These are phyloP conservation scores for Simalia tracyae DNA, from an alignment of 2,797 vertebrate genomes.

Conservation along the genomic window DNA sequence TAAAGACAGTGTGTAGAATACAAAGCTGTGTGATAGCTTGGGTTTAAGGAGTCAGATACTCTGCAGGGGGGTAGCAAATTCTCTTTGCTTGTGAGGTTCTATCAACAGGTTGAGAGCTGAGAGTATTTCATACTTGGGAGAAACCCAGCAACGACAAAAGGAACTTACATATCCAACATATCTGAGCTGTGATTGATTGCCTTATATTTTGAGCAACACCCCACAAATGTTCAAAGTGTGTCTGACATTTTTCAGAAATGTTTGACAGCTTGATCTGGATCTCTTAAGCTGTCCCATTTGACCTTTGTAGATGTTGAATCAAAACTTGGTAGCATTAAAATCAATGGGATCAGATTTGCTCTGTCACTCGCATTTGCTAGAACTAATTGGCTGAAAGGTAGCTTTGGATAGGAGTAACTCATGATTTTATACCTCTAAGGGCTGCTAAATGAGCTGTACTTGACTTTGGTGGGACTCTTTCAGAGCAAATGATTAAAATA, in stretches of 20 bases:
- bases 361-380: constrained; percentile 6
- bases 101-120: background rate
- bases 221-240: constrained; percentile 14
- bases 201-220: background rate
- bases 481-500: background rate
- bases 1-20: constrained; percentile 33
- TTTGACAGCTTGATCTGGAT: background rate
- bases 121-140: background rate
- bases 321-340: constrained; percentile 30
- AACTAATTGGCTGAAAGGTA: constrained; percentile 24
- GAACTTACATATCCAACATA: background rate
- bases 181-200: constrained; percentile 25
- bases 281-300: background rate
- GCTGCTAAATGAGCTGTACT: background rate
- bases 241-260: background rate
- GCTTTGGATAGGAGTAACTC: background rate
- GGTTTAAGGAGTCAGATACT: constrained; percentile 29
- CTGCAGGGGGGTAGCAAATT: constrained; percentile 44
- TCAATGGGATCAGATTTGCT: constrained; percentile 18
- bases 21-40: constrained; percentile 27
- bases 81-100: constrained; percentile 27
- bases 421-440: background rate
- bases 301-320: background rate
- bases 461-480: background rate
- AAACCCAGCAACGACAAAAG: constrained; percentile 36